These are phyloP conservation scores for Leucoraja ocellata DNA, from an alignment of 2,797 vertebrate species.

Conservation along the genomic window DNA sequence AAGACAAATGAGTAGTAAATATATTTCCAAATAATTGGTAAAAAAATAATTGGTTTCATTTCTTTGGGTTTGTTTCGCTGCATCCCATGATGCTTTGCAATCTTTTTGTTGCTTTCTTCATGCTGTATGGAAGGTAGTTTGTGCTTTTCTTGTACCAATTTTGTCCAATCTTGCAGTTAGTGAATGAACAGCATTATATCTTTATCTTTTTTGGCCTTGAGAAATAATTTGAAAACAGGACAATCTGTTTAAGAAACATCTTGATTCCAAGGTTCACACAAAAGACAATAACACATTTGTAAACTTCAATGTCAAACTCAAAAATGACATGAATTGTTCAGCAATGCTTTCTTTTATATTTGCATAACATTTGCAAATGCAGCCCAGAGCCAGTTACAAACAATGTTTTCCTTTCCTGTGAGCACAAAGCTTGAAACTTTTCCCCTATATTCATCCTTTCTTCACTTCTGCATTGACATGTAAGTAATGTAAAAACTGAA, in stretches of 20 bases:
- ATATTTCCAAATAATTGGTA: neutral
- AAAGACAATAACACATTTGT: neutral
- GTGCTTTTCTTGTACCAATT: neutral
- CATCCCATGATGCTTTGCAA: neutral
- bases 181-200: neutral
- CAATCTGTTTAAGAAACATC: neutral
- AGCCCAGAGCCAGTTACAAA: neutral
- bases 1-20: neutral
- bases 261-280: neutral
- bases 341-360: neutral
- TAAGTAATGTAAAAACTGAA: neutral
- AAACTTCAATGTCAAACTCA: neutral
- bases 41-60: neutral
- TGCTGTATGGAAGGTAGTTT: neutral
- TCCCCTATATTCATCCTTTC: neutral
- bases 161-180: neutral
- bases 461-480: neutral
- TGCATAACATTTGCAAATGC: neutral
- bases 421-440: neutral
- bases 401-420: neutral
- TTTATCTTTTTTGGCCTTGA: neutral
- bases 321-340: neutral
- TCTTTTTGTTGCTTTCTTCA: neutral
- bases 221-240: neutral
- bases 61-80: neutral